Percentiles rank a stretch among this genome's conserved stretches.
Conservation (phyloP, 2,797 vertebrate species). For the Microctenopoma lineatum region DNA sequence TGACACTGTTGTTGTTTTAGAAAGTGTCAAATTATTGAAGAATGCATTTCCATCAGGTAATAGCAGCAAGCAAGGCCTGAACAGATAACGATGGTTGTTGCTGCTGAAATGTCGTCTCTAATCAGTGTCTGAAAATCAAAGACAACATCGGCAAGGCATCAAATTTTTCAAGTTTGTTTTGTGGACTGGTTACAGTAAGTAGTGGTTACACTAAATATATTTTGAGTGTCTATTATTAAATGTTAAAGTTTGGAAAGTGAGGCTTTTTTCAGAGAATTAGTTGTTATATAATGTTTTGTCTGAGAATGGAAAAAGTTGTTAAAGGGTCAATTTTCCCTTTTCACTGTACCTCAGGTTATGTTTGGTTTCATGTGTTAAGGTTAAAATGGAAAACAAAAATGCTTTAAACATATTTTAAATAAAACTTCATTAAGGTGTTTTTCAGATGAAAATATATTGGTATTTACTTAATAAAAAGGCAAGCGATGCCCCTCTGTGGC, state of each 20-base stretch:
- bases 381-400: background rate
- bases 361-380: slow-evolving; percentile 19
- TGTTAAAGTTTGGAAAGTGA: background rate
- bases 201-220: background rate
- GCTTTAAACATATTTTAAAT: background rate
- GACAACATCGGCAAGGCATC: background rate
- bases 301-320: background rate
- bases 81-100: background rate
- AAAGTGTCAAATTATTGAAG: background rate
- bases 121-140: background rate
- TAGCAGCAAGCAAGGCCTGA: background rate
- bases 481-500: slow-evolving; percentile 55
- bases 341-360: slow-evolving; percentile 26
- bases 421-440: slow-evolving; percentile 5
- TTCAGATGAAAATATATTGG: background rate
- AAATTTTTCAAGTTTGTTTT: background rate
- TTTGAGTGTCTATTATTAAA: background rate
- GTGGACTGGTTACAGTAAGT: background rate
- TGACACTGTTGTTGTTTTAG: background rate
- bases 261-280: background rate
- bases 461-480: background rate
- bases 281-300: slow-evolving; percentile 2
- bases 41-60: background rate
- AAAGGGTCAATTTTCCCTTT: background rate
- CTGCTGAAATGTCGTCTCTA: background rate